A percentile compares a stretch with the other conserved stretches of the same genome.
Evolutionary conservation across 2,888 invertebrate genomes (phyloP).

Genomic region (Pyrocoelia pectoralis): DNA sequence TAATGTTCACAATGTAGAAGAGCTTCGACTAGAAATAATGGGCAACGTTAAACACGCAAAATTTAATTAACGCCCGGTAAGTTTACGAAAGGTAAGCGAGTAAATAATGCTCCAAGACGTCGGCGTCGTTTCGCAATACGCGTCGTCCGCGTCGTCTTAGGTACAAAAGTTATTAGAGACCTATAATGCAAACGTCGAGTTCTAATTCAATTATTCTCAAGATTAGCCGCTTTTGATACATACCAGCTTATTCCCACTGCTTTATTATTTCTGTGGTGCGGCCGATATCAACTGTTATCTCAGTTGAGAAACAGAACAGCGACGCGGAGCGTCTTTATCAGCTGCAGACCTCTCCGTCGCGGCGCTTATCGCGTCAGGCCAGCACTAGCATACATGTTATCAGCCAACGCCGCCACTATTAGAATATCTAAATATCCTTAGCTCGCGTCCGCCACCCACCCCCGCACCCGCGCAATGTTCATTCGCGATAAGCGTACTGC

Average conservation of each 20-base stretch:
- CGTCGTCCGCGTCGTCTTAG: conserved; percentile 20
- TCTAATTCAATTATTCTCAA: conserved; percentile 43
- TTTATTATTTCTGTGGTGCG: conserved; percentile 55
- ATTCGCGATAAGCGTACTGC: conserved; percentile 56
- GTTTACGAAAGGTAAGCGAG: background rate
- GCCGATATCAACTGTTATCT: conserved; percentile 53
- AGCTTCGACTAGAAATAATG: too few relatives aligned
- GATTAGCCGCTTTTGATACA: conserved; percentile 40
- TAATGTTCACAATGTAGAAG: too few relatives aligned
- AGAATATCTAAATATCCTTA: conserved; percentile 62
- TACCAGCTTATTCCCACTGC: conserved; percentile 47
- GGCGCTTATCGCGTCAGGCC: conserved; percentile 58
- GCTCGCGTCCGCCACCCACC: conserved; percentile 48
- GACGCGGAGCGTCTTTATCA: conserved; percentile 60
- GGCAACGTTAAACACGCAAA: background rate
- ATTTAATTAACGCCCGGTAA: background rate
- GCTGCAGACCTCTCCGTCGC: conserved; percentile 56
- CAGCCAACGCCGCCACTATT: conserved; percentile 60
- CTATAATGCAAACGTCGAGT: conserved; percentile 28
- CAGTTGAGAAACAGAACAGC: conserved; percentile 55
- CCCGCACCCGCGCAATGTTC: conserved; percentile 50
- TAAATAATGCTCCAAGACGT: background rate
- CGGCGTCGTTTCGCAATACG: conserved; percentile 5
- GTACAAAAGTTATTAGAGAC: conserved; percentile 22
- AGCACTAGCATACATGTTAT: conserved; percentile 60